Conservation (phyloP, 1,140 invertebrate species). For the Gonioctena quinquepunctata region DNA sequence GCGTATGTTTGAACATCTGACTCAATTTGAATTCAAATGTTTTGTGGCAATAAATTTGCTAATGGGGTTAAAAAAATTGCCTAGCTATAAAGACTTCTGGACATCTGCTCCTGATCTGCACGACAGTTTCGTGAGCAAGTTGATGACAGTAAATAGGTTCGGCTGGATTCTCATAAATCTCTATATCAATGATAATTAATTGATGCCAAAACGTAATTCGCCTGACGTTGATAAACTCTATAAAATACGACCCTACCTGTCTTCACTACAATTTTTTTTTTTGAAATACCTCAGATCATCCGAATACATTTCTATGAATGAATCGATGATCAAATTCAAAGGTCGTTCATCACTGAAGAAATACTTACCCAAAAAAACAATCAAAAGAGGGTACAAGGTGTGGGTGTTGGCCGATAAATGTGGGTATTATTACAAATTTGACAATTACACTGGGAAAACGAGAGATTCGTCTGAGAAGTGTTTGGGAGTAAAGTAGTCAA, state of each 20-base stretch:
- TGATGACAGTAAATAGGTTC: constrained; percentile 55
- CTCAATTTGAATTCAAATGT: constrained; percentile 19
- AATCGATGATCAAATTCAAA: constrained; percentile 38
- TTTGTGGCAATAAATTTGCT: constrained; percentile 26
- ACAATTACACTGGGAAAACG: constrained; percentile 42
- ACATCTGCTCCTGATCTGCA: constrained; percentile 11
- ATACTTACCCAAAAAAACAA: constrained; percentile 48
- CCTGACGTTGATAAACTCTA: constrained; percentile 52
- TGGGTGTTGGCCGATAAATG: constrained; percentile 42
- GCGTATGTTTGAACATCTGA: neutral
- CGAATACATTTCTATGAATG: constrained; percentile 26
- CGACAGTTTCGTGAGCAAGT: constrained; percentile 14
- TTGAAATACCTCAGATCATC: neutral
- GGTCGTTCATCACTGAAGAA: constrained; percentile 43
- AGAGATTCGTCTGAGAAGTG: constrained; percentile 5
- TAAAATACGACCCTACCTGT: constrained; percentile 49
- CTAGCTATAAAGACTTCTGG: constrained; percentile 29
- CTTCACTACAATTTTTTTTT: constrained; percentile 3
- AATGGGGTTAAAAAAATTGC: constrained; percentile 26
- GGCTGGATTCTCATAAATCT: constrained; percentile 49
- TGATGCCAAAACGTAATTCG: constrained; percentile 40
- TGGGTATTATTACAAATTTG: constrained; percentile 43
- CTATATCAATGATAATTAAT: constrained; percentile 51
- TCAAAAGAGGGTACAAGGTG: constrained; percentile 50
- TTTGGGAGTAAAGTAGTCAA: constrained; percentile 34